Base-by-base conservation (phyloP, 2,113 vertebrate species). In the Tursiops truncatus region DNA sequence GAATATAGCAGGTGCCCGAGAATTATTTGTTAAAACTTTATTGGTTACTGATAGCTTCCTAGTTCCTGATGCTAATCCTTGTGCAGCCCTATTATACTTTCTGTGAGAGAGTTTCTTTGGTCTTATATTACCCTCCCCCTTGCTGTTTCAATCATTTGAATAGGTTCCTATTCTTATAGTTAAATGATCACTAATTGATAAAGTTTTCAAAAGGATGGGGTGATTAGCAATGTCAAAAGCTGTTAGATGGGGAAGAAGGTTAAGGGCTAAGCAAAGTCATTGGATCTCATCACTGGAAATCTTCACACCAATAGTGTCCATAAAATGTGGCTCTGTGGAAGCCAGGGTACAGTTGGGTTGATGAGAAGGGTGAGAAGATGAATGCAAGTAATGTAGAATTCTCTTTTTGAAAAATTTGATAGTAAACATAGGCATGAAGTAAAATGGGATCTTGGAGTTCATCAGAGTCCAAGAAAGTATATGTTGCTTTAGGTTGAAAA, bases 111-210 rank as follows among this genome's bases (percentile, higher is more conserved):
- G 53, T 83, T 92, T 87, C 58, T 95, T 12, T 58, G 12, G 44
- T 91, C 25, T 89, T 76, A 63, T 28, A 58, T 81, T 62, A 73
- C 74, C 91, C 50, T 44, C 5, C 13, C 5, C 47, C 53, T 88
- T 85, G 9, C 41, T 68, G 18, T 82, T 95, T 88, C 50, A 41
- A 20, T 80, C 73, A 79, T 80, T 82, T 96, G 80, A 56, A n/a
- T 80, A 84, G 31, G 47, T 86, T 93, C 92, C n/a, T 97, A 44
- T 47, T 82, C 36, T 88, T 93, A 47, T 3, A 82, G 89, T 50
- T 41, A 81, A 70, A 93, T 67, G 70, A 63, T 74, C 67, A 73
- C 53, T 86, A 73, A 79, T 62, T 89, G 60, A 77, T 83, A 28
- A 53, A 50, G 23, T 44, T 86, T 95, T 93, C 44, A 20, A 77